phyloP scores from a whole-genome alignment of 2,888 invertebrate genomes.

The Caenorhabditis japonica region DNA sequence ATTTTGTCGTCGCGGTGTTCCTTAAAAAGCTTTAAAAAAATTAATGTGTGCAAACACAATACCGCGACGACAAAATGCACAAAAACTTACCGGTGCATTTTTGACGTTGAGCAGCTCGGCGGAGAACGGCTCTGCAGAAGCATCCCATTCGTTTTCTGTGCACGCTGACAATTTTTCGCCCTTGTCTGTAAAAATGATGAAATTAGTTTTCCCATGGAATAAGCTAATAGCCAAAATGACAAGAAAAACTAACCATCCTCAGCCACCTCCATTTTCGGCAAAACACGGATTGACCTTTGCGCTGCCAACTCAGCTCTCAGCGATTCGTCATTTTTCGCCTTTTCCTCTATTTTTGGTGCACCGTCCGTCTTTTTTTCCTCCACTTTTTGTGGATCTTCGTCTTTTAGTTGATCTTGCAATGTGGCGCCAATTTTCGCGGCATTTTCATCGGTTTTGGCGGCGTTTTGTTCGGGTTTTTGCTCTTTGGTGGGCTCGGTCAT shows the following conservation, averaged over 20 bases:
- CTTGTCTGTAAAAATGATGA: conserved; percentile 11
- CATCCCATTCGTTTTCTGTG: conserved; percentile 60
- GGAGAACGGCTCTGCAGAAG: conserved; percentile 57
- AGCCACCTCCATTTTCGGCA: conserved; percentile 26
- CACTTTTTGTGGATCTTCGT: conserved; percentile 8
- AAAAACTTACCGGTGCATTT: conserved; percentile 53
- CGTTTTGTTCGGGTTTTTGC: too few relatives aligned
- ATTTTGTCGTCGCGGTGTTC: too few relatives aligned
- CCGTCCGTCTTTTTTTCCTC: conserved; percentile 11
- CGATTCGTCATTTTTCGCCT: neutral
- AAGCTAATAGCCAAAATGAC: too few relatives aligned
- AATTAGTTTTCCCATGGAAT: neutral
- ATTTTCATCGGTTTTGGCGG: too few relatives aligned
- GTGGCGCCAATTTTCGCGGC: too few relatives aligned
- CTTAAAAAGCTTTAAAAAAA: too few relatives aligned
- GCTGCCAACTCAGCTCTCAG: neutral
- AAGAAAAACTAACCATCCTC: conserved; percentile 23
- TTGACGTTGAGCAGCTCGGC: conserved; percentile 62
- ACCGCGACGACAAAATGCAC: too few relatives aligned
- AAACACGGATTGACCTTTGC: conserved; percentile 23
- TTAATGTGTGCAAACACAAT: too few relatives aligned
- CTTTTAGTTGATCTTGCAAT: neutral
- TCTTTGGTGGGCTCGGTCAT: too few relatives aligned
- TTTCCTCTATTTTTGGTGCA: neutral
- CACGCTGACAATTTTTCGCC: conserved; percentile 55